These are phyloP conservation scores for Protobothrops mucrosquamatus DNA, from an alignment of 2,113 vertebrate genomes.

Conservation along the genomic window DNA sequence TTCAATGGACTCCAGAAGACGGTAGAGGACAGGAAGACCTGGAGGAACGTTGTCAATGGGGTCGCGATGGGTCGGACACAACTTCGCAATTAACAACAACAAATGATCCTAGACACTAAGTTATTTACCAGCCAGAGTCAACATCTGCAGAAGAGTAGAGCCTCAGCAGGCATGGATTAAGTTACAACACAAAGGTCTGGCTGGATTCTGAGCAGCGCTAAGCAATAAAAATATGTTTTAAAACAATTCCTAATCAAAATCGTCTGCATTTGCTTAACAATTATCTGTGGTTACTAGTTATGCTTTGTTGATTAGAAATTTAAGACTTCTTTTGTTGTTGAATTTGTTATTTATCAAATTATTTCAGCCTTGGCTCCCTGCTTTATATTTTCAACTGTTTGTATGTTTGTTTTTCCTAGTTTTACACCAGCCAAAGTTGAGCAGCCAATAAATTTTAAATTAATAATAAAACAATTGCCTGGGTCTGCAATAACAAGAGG, in stretches of 20 bases:
- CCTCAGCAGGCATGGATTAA: not conserved
- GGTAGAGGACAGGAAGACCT: no score
- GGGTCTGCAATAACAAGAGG: not conserved
- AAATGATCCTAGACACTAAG: not conserved
- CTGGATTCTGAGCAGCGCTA: not conserved
- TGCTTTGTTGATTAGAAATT: not conserved
- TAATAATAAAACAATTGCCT: not conserved
- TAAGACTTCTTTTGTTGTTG: not conserved
- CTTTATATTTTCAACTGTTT: not conserved
- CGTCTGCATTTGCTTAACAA: not conserved
- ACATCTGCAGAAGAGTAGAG: not conserved
- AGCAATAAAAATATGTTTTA: not conserved
- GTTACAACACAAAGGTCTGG: not conserved
- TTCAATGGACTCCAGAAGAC: no score
- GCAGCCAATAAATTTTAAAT: not conserved
- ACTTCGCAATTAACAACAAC: no score
- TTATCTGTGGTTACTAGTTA: not conserved
- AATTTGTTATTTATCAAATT: not conserved
- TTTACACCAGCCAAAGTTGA: not conserved
- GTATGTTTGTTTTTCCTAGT: not conserved
- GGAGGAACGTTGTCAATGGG: no score
- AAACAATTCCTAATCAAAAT: not conserved
- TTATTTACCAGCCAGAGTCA: not conserved
- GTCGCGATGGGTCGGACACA: no score
- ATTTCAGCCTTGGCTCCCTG: not conserved